Evolutionary conservation across 2,888 invertebrate species (phyloP).

Genomic region (Bellardia bayeri): DNA sequence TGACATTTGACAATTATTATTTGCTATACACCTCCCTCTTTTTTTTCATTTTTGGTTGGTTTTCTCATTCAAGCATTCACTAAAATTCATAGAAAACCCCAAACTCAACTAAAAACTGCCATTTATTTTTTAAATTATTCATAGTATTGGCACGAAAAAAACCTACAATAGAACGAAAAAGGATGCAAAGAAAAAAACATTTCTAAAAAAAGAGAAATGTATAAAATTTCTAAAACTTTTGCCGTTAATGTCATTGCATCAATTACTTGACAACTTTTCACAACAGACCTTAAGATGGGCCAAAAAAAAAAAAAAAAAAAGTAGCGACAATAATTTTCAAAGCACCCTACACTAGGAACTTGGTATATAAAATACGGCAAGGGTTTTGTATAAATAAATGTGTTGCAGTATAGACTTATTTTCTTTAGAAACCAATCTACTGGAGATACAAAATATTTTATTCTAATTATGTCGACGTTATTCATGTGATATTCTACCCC

Average conservation of each 20-base stretch:
- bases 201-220: slow-evolving; percentile 9
- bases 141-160: slow-evolving; percentile 3
- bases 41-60: neutral
- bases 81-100: neutral
- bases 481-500: no score
- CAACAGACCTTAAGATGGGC: slow-evolving; percentile 15
- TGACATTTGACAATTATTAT: slow-evolving; percentile 72
- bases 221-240: slow-evolving; percentile 65
- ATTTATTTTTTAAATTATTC: slow-evolving; percentile 51
- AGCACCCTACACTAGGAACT: neutral
- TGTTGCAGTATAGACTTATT: neutral
- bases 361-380: neutral
- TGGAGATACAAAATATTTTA: no score
- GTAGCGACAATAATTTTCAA: neutral
- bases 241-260: slow-evolving; percentile 70
- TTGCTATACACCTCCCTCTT: slow-evolving; percentile 9
- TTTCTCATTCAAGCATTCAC: neutral
- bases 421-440: no score
- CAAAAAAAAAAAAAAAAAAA: neutral
- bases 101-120: slow-evolving; percentile 32
- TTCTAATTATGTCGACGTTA: no score
- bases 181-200: neutral
- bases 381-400: neutral
- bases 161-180: neutral
- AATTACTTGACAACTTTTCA: slow-evolving; percentile 67